phyloP scores from a whole-genome alignment of 2,113 vertebrate species.

The Solea senegalensis region DNA sequence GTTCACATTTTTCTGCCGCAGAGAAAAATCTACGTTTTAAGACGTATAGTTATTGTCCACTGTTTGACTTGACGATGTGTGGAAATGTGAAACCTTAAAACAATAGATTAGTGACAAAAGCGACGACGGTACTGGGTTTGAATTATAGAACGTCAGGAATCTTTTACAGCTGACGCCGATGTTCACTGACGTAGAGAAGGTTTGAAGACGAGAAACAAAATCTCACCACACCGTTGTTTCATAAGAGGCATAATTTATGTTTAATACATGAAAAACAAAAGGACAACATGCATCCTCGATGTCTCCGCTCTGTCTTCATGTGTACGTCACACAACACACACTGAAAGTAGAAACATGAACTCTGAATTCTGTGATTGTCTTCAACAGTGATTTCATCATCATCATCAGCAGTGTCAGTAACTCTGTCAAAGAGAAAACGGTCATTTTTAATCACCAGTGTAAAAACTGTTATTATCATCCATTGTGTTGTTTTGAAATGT shows the following conservation, averaged over 20 bases:
- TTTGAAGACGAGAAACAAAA: constrained; percentile 1
- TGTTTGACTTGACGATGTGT: no score
- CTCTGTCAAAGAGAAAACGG: constrained; percentile 61
- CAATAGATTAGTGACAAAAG: no score
- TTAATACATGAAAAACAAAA: constrained; percentile 61
- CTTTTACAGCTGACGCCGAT: no score
- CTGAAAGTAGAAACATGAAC: constrained; percentile 50
- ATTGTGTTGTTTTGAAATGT: neutral
- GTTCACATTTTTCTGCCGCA: no score
- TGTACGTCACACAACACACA: constrained; percentile 57
- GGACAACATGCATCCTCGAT: constrained; percentile 48
- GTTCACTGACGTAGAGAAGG: no score
- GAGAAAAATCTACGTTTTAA: no score
- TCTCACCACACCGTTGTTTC: constrained; percentile 16
- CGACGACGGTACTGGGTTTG: no score
- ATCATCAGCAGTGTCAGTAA: constrained; percentile 62
- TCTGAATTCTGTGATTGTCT: constrained; percentile 34
- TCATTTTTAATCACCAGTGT: constrained; percentile 2
- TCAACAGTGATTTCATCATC: constrained; percentile 33
- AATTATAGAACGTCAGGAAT: no score
- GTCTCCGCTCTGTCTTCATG: constrained; percentile 12
- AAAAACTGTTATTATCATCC: constrained; percentile 19
- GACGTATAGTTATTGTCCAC: no score
- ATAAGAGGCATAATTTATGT: constrained; percentile 54
- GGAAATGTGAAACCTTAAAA: no score